Percentiles rank a stretch among this genome's conserved stretches.
Evolutionary conservation across 1,140 invertebrate genomes (phyloP).

Genomic region (Cotesia typhae): DNA sequence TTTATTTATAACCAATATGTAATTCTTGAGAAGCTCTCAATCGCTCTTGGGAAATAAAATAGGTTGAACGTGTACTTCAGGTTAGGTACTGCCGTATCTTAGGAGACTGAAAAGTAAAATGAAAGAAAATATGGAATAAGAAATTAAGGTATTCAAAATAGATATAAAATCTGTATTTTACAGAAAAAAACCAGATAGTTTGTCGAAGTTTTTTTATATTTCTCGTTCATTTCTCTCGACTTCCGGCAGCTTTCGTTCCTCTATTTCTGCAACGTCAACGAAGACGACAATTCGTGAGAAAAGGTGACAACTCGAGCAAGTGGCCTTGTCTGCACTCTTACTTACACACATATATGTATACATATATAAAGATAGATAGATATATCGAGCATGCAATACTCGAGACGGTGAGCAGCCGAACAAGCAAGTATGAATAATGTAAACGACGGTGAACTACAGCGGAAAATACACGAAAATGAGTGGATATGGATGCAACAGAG

Average conservation of each 20-base stretch:
- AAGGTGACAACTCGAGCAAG: slow-evolving; percentile 30
- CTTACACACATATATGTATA: no score
- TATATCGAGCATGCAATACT: slow-evolving; percentile 41
- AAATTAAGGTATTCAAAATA: slow-evolving; percentile 7
- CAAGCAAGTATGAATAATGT: slow-evolving; percentile 42
- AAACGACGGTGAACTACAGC: slow-evolving; percentile 11
- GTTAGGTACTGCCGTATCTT: no score
- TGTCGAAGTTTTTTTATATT: slow-evolving; percentile 28
- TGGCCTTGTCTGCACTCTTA: slow-evolving; percentile 7
- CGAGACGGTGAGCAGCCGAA: slow-evolving; percentile 38
- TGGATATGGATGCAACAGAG: slow-evolving; percentile 5
- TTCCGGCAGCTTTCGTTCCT: slow-evolving; percentile 15
- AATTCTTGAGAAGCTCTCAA: no score
- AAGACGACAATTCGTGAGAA: slow-evolving; percentile 23
- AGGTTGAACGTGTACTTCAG: no score
- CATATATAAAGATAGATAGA: no score
- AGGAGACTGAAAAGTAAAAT: neutral
- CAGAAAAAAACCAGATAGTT: slow-evolving; percentile 22
- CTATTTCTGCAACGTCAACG: neutral
- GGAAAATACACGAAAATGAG: slow-evolving; percentile 24
- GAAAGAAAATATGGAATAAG: neutral
- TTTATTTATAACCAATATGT: no score
- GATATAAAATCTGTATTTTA: slow-evolving; percentile 8
- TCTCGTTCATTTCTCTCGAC: slow-evolving; percentile 19
- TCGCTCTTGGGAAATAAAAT: no score